Evolutionary conservation across 2,113 vertebrate genomes (phyloP).

Genomic region (Mugil cephalus): DNA sequence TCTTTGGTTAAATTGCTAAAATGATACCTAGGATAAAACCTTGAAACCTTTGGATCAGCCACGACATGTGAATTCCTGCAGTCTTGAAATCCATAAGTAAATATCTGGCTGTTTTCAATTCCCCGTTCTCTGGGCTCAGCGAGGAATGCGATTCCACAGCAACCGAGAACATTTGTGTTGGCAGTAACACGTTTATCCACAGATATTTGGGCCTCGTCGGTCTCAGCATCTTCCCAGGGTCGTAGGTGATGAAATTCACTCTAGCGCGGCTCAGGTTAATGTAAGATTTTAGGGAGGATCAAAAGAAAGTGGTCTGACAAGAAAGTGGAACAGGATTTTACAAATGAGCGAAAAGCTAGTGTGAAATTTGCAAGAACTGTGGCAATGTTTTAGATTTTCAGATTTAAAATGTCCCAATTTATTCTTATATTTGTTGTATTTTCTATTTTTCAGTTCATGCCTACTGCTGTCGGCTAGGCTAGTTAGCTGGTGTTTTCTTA

Average conservation of each 20-base stretch:
- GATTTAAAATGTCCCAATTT: too few relatives aligned
- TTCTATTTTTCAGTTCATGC: too few relatives aligned
- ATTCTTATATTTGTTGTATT: too few relatives aligned
- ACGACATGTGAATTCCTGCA: slow-evolving; percentile 53
- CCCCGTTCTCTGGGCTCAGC: slow-evolving; percentile 46
- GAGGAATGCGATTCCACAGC: slow-evolving; percentile 67
- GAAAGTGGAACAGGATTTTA: slow-evolving; percentile 8
- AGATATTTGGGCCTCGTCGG: slow-evolving; percentile 56
- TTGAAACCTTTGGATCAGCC: slow-evolving; percentile 26
- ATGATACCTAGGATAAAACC: slow-evolving; percentile 25
- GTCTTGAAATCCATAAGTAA: slow-evolving; percentile 61
- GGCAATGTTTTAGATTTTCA: too few relatives aligned
- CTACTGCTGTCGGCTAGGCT: too few relatives aligned
- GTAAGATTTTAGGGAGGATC: slow-evolving; percentile 24
- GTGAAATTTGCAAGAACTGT: slow-evolving; percentile 2
- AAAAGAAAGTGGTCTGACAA: slow-evolving; percentile 6
- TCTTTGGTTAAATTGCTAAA: slow-evolving; percentile 15
- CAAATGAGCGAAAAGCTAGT: neutral
- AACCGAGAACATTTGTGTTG: slow-evolving; percentile 70
- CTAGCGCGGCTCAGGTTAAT: slow-evolving; percentile 23
- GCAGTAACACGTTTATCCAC: slow-evolving; percentile 55
- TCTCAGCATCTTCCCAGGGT: slow-evolving; percentile 20
- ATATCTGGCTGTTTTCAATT: slow-evolving; percentile 72
- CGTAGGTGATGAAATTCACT: slow-evolving; percentile 27
- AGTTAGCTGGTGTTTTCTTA: too few relatives aligned